These are phyloP conservation scores for Drosophila nannoptera DNA, from an alignment of 1,140 invertebrate species.

Conservation along the genomic window DNA sequence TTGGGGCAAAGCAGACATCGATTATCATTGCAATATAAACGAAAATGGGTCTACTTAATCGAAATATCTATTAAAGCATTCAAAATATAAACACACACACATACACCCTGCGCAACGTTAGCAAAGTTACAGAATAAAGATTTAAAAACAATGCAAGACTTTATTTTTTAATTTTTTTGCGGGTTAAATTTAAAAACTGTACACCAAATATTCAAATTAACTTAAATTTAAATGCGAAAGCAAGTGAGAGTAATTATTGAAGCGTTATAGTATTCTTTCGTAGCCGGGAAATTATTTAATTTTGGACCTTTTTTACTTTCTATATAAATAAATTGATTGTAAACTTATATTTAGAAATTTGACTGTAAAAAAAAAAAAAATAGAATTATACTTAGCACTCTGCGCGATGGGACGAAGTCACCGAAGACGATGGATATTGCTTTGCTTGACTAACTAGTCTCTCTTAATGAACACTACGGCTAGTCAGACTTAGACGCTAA, in stretches of 20 bases:
- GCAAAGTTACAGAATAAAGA: conserved; percentile 18
- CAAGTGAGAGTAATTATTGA: too few species aligned
- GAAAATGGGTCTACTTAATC: conserved; percentile 20
- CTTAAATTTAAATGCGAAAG: too few species aligned
- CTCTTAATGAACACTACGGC: conserved; percentile 34
- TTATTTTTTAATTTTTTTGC: too few species aligned
- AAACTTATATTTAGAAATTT: too few species aligned
- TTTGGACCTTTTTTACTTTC: too few species aligned
- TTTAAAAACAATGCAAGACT: conserved; percentile 11
- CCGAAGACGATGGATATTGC: conserved; percentile 10
- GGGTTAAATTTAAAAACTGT: conserved; percentile 70
- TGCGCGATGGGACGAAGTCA: neutral
- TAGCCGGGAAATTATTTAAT: too few species aligned
- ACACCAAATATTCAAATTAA: too few species aligned
- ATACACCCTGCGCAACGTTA: conserved; percentile 13
- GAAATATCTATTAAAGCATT: conserved; percentile 20
- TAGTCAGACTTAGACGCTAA: conserved; percentile 24
- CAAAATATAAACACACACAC: conserved; percentile 5
- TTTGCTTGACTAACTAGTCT: neutral
- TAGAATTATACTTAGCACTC: neutral
- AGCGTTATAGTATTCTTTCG: too few species aligned
- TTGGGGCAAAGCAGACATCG: conserved; percentile 30
- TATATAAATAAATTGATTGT: too few species aligned
- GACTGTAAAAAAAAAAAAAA: too few species aligned
- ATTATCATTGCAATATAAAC: conserved; percentile 35